These are phyloP conservation scores for Drosophila multiciliata DNA, from an alignment of 2,888 invertebrate genomes.

Conservation along the genomic window DNA sequence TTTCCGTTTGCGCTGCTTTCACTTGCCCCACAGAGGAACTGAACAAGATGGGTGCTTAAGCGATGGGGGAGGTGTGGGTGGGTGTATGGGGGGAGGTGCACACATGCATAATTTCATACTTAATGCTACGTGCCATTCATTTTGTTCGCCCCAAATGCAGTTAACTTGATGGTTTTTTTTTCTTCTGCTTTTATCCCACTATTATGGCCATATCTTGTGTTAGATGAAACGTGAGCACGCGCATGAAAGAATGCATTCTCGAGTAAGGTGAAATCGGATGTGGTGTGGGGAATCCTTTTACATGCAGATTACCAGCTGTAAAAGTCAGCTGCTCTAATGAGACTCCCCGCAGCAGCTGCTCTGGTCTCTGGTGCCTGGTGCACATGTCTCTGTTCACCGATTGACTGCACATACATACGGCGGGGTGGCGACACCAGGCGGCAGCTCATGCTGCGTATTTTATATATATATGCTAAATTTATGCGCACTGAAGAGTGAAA, in stretches of 20 bases:
- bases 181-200: conserved; percentile 11
- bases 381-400: conserved; percentile 24
- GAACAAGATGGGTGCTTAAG: conserved; percentile 1
- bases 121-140: conserved; percentile 66
- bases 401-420: conserved; percentile 48
- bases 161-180: conserved; percentile 33
- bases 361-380: conserved; percentile 3
- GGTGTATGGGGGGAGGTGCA: conserved; percentile 16
- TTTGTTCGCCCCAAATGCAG: conserved; percentile 75
- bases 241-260: conserved; percentile 9
- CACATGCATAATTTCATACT: conserved; percentile 76
- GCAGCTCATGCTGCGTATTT: conserved; percentile 60
- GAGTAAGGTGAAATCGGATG: background rate
- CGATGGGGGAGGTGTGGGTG: background rate
- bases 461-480: conserved; percentile 66
- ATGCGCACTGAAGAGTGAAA: conserved; percentile 79
- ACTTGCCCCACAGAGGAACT: conserved; percentile 17
- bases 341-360: conserved; percentile 39
- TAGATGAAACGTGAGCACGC: conserved; percentile 49
- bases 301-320: conserved; percentile 68
- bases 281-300: conserved; percentile 31
- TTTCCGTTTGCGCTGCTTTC: conserved; percentile 69
- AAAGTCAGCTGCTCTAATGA: conserved; percentile 60
- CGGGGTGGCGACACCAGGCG: conserved; percentile 22
- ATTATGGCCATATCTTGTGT: conserved; percentile 62